Base-by-base conservation (phyloP, 2,888 invertebrate genomes). In the Druceiella hillmani region DNA sequence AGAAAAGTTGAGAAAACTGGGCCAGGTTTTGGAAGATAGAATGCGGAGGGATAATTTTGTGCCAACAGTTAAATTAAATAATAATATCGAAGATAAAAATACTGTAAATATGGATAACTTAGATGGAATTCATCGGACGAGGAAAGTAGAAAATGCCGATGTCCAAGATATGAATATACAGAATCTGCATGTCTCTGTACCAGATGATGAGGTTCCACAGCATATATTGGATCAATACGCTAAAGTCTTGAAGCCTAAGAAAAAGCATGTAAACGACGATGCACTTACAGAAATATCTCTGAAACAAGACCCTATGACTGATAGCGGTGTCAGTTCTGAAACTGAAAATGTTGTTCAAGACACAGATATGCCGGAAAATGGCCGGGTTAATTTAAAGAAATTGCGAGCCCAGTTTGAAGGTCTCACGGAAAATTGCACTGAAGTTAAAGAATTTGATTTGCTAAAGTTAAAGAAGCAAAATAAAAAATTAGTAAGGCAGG, bases 251-350 rank as follows among this genome's bases (percentile, higher is more conserved):
- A 72, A 71, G 47, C 59, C 57, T 0, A 69, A 61, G 48, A 57
- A 52, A 16, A 46, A 37, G 34, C 36, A 32, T 35, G 40, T 35
- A 6, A 34, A 12, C 26, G 15, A 41, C 43, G 43, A 42, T 12
- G 40, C 28, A 10, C 33, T 30, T 14, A 48, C 46, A 5, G 62
- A 65, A 10, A 12, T 25, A 4, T 12, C 3, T 7, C 59, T 61
- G 0, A 64, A 64, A 33, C 61, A 61, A 24, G 68, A 68, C 22
- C 60, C 60, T 0, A 64, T 69, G 63, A 70, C 71, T 0, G 72
- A 72, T 14, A 71, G 71, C 14, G 72, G 72, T 17, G 70, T 72
- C 0, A 69, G 71, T 45, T 72, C 72, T 0, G 72, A 72, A 47
- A 71, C 70, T 1, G 72, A 72, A 39, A 69, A 69, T 35, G 46